Evolutionary conservation across 2,797 vertebrate genomes (phyloP), one percentile per base, ranked within the genome.

Genomic region (Acanthurus tractus): DNA sequence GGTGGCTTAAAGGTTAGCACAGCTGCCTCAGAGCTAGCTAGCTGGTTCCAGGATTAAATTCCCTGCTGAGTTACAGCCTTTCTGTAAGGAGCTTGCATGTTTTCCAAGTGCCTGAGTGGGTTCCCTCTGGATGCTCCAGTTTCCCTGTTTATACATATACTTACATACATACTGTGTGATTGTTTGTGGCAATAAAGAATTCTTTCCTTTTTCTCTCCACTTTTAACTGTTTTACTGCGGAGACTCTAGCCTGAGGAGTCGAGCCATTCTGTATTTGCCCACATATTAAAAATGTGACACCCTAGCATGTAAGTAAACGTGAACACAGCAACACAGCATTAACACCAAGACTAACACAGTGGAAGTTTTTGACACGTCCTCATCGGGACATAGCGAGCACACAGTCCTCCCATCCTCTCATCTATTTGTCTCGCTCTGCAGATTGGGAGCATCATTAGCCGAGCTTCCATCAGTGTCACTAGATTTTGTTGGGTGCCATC

Each of bases 361-460:
- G 22, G 17, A 70, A 44, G 70, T 13, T 74, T 56, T 58, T 62
- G 70, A 75, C 61, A 54, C 52, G 45, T 63, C 64, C 42, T 74
- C 58, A 63, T 15, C 23, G 42, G 22, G 34, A 23, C 14, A 22
- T 42, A 58, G 62, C 7, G 46, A 45, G 48, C 44, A 18, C 12
- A n/a, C 29, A 45, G 34, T 34, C 50, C 36, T n/a, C 20, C 36
- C 61, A 3, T 72, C 75, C 52, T 68, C 68, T 66, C n/a, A 40
- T 77, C 73, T 73, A 50, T 72, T 78, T 76, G 82, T 80, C 79
- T 83, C 58, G 62, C 70, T 87, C 57, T 84, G 77, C 8, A 76
- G 83, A 89, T 87, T 87, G 87, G 83, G 76, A 82, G 71, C 86
- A 82, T 93, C 91, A 92, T 95, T 92, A 93, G 91, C 83, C 46